A percentile compares a stretch with the other conserved stretches of the same genome.
phyloP scores from a whole-genome alignment of 2,888 invertebrate genomes.

The Nomada fabriciana region DNA sequence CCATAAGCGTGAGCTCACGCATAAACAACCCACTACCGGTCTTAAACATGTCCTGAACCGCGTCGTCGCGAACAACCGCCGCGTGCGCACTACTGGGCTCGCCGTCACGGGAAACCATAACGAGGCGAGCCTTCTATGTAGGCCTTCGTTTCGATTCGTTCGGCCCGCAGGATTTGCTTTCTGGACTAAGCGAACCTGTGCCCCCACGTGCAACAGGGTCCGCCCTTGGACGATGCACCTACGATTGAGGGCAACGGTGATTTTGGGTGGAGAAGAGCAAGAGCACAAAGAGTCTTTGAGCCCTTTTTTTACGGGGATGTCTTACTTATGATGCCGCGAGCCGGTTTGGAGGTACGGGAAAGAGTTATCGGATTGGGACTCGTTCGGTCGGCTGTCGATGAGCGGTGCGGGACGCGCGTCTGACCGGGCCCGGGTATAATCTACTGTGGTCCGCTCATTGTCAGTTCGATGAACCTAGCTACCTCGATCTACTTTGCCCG shows the following conservation, averaged over 20 bases:
- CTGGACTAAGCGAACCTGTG: constrained; percentile 2
- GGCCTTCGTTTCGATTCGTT: constrained; percentile 49
- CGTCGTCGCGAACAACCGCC: constrained; percentile 60
- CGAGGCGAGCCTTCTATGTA: constrained; percentile 55
- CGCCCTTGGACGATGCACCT: constrained; percentile 21
- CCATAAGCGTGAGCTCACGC: constrained; percentile 71
- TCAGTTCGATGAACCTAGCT: too few relatives aligned
- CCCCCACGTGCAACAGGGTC: not conserved
- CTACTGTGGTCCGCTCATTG: constrained; percentile 10
- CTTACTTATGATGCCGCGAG: constrained; percentile 25
- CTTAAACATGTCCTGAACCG: constrained; percentile 75
- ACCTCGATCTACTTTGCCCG: too few relatives aligned
- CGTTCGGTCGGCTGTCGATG: not conserved
- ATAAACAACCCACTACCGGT: constrained; percentile 79
- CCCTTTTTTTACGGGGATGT: constrained; percentile 19
- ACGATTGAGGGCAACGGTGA: constrained; percentile 12
- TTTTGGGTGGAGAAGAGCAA: not conserved
- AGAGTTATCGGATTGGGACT: not conserved
- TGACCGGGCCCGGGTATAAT: not conserved
- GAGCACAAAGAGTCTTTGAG: too few relatives aligned
- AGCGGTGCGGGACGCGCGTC: not conserved
- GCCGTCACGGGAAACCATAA: constrained; percentile 52
- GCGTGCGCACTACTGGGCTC: constrained; percentile 36
- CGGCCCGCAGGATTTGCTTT: constrained; percentile 52
- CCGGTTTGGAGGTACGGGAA: not conserved